phyloP scores from a whole-genome alignment of 2,113 vertebrate species.

The Dermatemys mawii region DNA sequence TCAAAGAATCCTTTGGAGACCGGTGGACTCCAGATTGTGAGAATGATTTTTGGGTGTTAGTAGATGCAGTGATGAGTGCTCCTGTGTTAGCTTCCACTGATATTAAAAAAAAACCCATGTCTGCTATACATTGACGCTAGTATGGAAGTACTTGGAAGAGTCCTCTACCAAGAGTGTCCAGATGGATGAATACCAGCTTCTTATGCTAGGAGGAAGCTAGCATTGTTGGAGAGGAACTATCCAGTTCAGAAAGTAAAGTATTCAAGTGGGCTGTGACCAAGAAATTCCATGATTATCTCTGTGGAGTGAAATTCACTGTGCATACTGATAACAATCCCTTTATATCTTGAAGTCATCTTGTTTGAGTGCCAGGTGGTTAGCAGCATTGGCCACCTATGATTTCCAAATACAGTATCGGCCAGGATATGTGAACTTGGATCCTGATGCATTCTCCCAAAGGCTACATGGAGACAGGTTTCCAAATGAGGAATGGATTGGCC shows the following conservation, averaged over 20 bases:
- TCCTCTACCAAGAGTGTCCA: too few relatives aligned
- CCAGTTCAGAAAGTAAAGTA: not conserved
- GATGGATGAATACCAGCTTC: too few relatives aligned
- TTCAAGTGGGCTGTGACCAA: not conserved
- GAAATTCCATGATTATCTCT: not conserved
- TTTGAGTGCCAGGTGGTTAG: not conserved
- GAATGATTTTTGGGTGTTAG: not conserved
- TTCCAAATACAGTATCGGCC: too few relatives aligned
- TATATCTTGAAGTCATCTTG: not conserved
- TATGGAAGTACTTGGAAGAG: too few relatives aligned
- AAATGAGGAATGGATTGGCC: not conserved
- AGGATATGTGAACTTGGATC: too few relatives aligned
- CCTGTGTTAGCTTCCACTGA: not conserved
- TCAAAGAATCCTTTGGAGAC: not conserved
- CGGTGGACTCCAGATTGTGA: not conserved
- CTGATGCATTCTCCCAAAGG: too few relatives aligned
- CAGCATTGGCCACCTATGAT: too few relatives aligned
- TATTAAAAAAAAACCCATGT: not conserved
- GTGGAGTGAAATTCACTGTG: not conserved
- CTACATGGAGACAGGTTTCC: too few relatives aligned
- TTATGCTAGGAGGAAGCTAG: not conserved
- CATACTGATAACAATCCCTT: not conserved
- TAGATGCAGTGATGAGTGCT: not conserved
- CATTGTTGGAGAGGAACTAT: not conserved
- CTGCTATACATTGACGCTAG: too few relatives aligned